These are phyloP conservation scores for Aptenodytes forsteri DNA, from an alignment of 2,113 vertebrate species.

Conservation along the genomic window DNA sequence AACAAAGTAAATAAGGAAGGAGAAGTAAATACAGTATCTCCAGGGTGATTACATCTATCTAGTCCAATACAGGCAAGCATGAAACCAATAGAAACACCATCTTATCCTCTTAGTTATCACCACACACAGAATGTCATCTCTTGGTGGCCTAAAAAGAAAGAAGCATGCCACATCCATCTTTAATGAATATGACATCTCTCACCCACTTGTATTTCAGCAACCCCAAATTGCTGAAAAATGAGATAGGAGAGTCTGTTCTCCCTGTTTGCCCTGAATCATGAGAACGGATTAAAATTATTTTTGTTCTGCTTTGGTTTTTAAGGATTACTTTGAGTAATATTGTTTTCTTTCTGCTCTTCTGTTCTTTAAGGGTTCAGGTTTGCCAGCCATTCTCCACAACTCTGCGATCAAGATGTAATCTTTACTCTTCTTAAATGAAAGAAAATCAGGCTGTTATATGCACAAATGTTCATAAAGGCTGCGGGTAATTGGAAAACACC, in stretches of 20 bases:
- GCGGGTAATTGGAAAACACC: not conserved
- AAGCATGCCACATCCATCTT: not conserved
- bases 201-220: not conserved
- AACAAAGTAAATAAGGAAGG: slow-evolving; percentile 64
- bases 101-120: slow-evolving; percentile 35
- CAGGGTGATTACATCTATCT: slow-evolving; percentile 41
- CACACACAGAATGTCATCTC: slow-evolving; percentile 16
- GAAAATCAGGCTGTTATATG: not conserved
- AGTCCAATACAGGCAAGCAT: slow-evolving; percentile 2
- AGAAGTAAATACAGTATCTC: slow-evolving; percentile 58
- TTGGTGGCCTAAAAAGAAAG: slow-evolving; percentile 25
- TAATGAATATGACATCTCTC: not conserved
- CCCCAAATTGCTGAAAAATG: not conserved
- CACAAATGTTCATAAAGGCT: not conserved
- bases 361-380: not conserved
- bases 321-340: not conserved
- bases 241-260: not conserved
- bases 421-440: not conserved
- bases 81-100: slow-evolving; percentile 7
- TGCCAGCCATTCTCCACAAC: not conserved
- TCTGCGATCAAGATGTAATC: not conserved
- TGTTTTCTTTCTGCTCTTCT: not conserved
- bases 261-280: not conserved
- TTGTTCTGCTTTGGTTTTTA: not conserved
- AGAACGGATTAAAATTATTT: not conserved